phyloP scores from a whole-genome alignment of 2,797 vertebrate species.

The Acestrorhynchus altus region DNA sequence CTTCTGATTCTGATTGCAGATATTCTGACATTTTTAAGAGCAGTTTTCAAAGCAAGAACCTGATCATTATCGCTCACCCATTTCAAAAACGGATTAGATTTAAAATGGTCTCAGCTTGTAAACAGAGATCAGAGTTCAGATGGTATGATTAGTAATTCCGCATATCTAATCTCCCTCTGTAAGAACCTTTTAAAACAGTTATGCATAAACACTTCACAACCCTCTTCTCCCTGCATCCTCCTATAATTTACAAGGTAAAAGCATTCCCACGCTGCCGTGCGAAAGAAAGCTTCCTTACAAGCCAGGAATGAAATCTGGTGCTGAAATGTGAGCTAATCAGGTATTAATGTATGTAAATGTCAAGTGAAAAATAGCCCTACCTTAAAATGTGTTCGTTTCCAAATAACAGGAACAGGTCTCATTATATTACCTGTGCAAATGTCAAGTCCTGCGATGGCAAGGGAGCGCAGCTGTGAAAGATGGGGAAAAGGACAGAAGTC shows the following conservation, averaged over 20 bases:
- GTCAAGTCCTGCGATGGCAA: constrained; percentile 67
- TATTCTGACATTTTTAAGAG: constrained; percentile 55
- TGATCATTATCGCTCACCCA: constrained; percentile 66
- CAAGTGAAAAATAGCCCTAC: constrained; percentile 67
- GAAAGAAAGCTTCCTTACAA: constrained; percentile 52
- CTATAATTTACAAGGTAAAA: constrained; percentile 48
- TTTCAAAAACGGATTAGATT: constrained; percentile 74
- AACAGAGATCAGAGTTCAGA: constrained; percentile 72
- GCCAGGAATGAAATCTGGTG: constrained; percentile 57
- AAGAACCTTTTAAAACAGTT: constrained; percentile 52
- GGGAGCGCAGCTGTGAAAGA: constrained; percentile 57
- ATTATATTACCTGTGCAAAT: constrained; percentile 75
- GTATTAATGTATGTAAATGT: constrained; percentile 67
- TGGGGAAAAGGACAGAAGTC: constrained; percentile 54
- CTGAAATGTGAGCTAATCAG: constrained; percentile 60
- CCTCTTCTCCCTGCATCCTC: constrained; percentile 10
- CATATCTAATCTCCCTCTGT: constrained; percentile 66
- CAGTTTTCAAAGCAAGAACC: constrained; percentile 43
- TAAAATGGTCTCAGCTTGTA: constrained; percentile 61
- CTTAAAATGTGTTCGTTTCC: constrained; percentile 61
- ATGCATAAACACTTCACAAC: constrained; percentile 40
- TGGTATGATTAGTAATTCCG: constrained; percentile 68
- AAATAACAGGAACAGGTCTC: constrained; percentile 72
- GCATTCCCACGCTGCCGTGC: constrained; percentile 30
- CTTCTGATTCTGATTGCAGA: constrained; percentile 59